Evolutionary conservation across 2,113 vertebrate species (phyloP).

Genomic region (Machaerirhynchus nigripectus): DNA sequence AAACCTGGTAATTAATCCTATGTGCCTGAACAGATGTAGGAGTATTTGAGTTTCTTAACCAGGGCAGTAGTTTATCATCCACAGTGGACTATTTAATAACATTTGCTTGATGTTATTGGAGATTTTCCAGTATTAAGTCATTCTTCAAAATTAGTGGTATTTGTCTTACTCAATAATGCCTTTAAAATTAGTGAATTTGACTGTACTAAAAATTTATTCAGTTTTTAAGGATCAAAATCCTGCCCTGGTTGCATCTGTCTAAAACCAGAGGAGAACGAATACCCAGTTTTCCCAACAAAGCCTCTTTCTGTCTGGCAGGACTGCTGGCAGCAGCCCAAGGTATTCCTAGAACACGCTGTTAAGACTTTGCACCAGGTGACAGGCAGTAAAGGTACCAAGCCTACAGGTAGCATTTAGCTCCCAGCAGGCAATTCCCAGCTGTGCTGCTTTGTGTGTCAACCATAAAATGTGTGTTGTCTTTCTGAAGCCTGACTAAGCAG

Average conservation of each 20-base stretch:
- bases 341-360: background rate
- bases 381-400: background rate
- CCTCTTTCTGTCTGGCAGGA: background rate
- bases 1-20: background rate
- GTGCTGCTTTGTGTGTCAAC: background rate
- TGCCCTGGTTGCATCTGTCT: background rate
- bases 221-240: background rate
- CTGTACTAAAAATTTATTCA: background rate
- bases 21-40: background rate
- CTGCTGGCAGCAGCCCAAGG: background rate
- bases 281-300: background rate
- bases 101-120: background rate
- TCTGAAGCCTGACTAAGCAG: constrained; percentile 54
- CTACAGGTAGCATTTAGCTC: constrained; percentile 14
- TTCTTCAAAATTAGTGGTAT: background rate
- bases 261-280: background rate
- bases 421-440: background rate
- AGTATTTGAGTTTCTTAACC: background rate
- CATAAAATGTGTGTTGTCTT: constrained; percentile 44
- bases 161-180: background rate
- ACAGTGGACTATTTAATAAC: background rate
- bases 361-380: background rate
- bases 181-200: background rate
- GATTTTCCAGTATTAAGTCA: background rate
- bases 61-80: background rate